phyloP scores from a whole-genome alignment of 2,888 invertebrate genomes.

The Metacarcinus magister region DNA sequence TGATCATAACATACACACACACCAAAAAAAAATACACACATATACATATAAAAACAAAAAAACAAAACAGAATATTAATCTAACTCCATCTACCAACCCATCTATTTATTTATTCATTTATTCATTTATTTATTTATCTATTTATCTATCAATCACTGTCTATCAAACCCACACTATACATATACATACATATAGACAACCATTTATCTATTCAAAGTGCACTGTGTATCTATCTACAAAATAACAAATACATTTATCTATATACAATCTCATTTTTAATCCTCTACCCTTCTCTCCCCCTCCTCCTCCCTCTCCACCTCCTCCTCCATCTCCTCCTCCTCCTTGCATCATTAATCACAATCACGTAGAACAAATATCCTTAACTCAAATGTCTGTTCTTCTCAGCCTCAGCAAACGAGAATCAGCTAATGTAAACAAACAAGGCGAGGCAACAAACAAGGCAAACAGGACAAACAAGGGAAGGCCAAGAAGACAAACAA shows the following conservation, averaged over 20 bases:
- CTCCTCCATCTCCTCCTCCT: slow-evolving; percentile 37
- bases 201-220: not conserved
- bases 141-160: not conserved
- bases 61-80: too few relatives aligned
- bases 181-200: too few relatives aligned
- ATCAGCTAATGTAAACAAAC: not conserved
- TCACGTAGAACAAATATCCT: slow-evolving; percentile 8
- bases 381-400: not conserved
- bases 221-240: not conserved
- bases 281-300: not conserved
- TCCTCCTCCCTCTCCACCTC: not conserved
- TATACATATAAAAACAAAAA: not conserved
- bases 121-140: not conserved
- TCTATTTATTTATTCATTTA: not conserved
- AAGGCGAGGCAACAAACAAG: not conserved
- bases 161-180: not conserved
- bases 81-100: not conserved
- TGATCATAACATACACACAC: not conserved
- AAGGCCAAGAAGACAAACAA: too few relatives aligned
- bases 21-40: not conserved
- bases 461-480: too few relatives aligned
- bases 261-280: too few relatives aligned
- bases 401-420: not conserved
- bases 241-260: not conserved
- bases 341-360: not conserved